Evolutionary conservation across 2,113 vertebrate genomes (phyloP), one percentile per base, ranked within the genome.

Genomic region (Pelecanoides urinatrix): DNA sequence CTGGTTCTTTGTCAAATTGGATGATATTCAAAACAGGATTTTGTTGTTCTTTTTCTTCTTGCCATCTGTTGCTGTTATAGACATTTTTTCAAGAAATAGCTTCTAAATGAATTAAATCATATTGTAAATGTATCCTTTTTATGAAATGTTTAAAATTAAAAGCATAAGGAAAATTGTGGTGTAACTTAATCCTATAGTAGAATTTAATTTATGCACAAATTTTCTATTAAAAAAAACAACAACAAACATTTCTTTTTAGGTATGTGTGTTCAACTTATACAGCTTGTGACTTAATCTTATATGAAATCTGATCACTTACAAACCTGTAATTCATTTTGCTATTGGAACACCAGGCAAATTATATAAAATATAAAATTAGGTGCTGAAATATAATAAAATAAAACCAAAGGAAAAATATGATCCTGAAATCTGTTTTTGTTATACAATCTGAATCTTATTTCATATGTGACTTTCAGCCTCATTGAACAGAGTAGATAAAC

Each of bases 11-110:
- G 61, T 96, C 91, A 94, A n/a, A 83, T 70, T 91, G 76, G 78
- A 95, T 94, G 84, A 76, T 85, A 80, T 83, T 96, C 96, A 89
- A 95, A 96, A 42, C 47, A 56, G 16, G 62, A 92, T 94, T 81
- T 92, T 87, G 93, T 95, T 97, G 94, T 93, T 94, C 88, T 92
- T 96, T 95, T 96, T 66, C 87, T 82, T 92, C 91, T 80, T 82
- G 63, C 92, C 88, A 96, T 92, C 94, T 97, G 88, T 93, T 95
- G 94, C 88, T 86, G 74, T 44, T 87, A 23, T 21, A 79, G 62
- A 53, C 40, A 22, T 75, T 86, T 93, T 73, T 87, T 76, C 59
- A 92, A 94, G 86, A 91, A 92, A 77, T 34, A 75, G 29, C 15
- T 93, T 96, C 89, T 87, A 80, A 97, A 91, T 68, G 7, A 93